Evolutionary conservation across 2,797 vertebrate genomes (phyloP).

Genomic region (Pantherophis vulpinus): DNA sequence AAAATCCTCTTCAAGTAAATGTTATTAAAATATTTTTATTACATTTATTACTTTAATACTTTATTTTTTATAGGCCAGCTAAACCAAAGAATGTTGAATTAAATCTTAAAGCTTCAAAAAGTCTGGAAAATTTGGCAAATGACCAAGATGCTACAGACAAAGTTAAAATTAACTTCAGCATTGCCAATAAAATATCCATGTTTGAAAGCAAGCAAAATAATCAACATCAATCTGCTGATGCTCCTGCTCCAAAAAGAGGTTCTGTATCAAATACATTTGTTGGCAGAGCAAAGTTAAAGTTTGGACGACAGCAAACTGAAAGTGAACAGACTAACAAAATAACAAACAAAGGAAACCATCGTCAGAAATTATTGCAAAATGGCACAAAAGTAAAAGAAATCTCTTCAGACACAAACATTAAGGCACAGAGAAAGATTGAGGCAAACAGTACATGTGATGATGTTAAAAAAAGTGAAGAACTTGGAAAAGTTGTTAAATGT

Average conservation of each 20-base stretch:
- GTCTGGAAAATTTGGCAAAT: constrained; percentile 64
- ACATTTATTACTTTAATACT: not conserved
- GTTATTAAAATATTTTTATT: not conserved
- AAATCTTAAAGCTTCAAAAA: constrained; percentile 71
- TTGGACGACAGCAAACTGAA: constrained; percentile 73
- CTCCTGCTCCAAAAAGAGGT: constrained; percentile 61
- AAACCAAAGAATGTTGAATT: constrained; percentile 77
- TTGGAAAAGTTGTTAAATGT: constrained; percentile 45
- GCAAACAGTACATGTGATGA: not conserved
- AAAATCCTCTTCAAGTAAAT: constrained; percentile 16
- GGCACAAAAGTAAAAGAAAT: constrained; percentile 56
- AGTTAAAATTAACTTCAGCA: constrained; percentile 69
- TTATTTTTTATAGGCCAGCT: constrained; percentile 70
- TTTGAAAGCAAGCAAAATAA: constrained; percentile 80
- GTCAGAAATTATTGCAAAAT: constrained; percentile 60
- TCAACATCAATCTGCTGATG: constrained; percentile 64
- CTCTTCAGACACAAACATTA: constrained; percentile 55
- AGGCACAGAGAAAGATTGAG: constrained; percentile 41
- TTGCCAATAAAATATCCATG: constrained; percentile 78
- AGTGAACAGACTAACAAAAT: constrained; percentile 66
- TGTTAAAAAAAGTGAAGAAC: not conserved
- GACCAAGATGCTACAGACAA: constrained; percentile 69
- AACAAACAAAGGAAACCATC: constrained; percentile 53
- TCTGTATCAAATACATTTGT: constrained; percentile 72
- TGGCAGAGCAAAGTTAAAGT: constrained; percentile 74